Conservation (phyloP, 2,888 invertebrate genomes). For the Pseudococcus longispinus region DNA sequence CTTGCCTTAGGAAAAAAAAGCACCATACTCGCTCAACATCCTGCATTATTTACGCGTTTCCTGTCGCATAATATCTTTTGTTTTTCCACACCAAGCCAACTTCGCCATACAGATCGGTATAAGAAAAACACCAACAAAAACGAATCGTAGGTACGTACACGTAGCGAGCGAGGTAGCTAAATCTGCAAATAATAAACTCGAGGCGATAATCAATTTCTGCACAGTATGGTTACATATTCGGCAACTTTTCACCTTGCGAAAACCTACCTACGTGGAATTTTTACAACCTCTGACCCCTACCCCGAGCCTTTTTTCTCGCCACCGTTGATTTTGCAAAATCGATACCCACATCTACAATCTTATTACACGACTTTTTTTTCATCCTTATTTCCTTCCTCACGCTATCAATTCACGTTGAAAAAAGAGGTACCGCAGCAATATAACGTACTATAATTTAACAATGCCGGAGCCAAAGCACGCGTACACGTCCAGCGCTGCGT, state of each 20-base stretch:
- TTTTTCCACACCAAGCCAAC: not conserved
- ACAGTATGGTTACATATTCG: not conserved
- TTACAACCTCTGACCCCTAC: not conserved
- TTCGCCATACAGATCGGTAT: not conserved
- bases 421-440: not conserved
- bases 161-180: not conserved
- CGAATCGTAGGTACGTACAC: too few relatives aligned
- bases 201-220: conserved; percentile 8
- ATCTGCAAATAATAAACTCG: not conserved
- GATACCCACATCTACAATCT: not conserved
- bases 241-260: not conserved
- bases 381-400: not conserved
- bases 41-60: conserved; percentile 1
- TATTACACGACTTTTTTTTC: not conserved
- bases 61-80: conserved; percentile 12
- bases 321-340: not conserved
- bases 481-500: not conserved
- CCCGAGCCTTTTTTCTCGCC: not conserved
- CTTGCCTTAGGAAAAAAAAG: not conserved
- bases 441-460: not conserved
- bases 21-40: not conserved
- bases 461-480: not conserved
- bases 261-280: not conserved
- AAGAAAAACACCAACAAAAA: not conserved
- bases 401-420: not conserved